These are phyloP conservation scores for Poicephalus gulielmi DNA, from an alignment of 2,113 vertebrate genomes.

Conservation along the genomic window DNA sequence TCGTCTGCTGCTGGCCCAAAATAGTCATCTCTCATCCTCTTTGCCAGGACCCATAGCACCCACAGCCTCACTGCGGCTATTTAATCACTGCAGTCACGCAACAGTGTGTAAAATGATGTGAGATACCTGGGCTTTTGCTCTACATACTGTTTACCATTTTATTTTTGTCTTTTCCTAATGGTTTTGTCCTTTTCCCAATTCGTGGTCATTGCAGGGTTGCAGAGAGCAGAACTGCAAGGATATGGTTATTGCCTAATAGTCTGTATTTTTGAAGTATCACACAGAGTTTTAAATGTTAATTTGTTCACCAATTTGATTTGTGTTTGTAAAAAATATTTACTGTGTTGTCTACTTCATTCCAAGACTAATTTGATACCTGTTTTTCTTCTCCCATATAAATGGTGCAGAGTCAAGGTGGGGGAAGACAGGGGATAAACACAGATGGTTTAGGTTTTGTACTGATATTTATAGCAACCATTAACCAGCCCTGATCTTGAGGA, in stretches of 20 bases:
- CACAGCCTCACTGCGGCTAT: not conserved
- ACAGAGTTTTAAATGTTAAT: not conserved
- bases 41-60: not conserved
- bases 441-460: not conserved
- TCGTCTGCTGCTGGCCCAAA: not conserved
- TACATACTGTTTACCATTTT: not conserved
- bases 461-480: slow-evolving; percentile 33
- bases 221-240: not conserved
- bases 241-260: not conserved
- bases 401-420: not conserved
- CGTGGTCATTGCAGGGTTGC: not conserved
- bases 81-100: not conserved
- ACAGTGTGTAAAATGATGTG: not conserved
- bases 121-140: not conserved
- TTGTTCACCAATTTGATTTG: not conserved
- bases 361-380: not conserved
- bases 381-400: not conserved
- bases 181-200: not conserved
- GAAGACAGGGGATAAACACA: not conserved
- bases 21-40: not conserved
- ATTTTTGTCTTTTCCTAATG: not conserved
- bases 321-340: not conserved
- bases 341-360: not conserved
- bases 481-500: not conserved
- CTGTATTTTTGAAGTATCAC: not conserved